Base-by-base conservation (phyloP, 2,797 vertebrate genomes). In the Bradypodion ventrale region DNA sequence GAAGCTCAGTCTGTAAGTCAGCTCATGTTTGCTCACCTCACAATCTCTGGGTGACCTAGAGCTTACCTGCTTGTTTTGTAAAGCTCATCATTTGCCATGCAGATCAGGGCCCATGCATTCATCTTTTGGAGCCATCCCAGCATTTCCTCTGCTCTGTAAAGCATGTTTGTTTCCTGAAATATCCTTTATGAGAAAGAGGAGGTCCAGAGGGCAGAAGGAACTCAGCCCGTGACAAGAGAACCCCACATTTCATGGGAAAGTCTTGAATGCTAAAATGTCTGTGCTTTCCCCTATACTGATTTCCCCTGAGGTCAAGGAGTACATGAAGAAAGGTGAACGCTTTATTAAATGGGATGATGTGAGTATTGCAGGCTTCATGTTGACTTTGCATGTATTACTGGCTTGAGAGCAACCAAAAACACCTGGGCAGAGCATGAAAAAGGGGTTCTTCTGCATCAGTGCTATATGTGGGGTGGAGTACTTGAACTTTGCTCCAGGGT, bases 291-390 rank as follows among this genome's bases (percentile, higher is more conserved):
- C 97, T 40, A 82, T 94, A 60, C 95, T 99, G 87, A 95, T 95
- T 49, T 95, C 96, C 63, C 96, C 96, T 0, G 94, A 95, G 86
- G 96, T 99, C 93, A 98, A 98, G 96, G 95, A 97, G 13, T 98
- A 98, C 87, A 94, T 99, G 82, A 93, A 95, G 73, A 98, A 98
- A 94, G 98, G 98, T 2, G 98, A 98, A 52, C 95, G 98, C 87
- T 99, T 99, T 92, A 98, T 97, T 90, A 99, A 97, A 77, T 99
- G 98, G 98, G 98, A 98, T 0, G 98, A 99, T 89, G 98, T 99
- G 94, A 98, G 98, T 97, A 89, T 60, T 0, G 0, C 15, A 12
- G 1, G 0, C 80, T 69, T 37, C 13, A 23, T 69, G 88, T 84
- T 9, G 23, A 1, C 23, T n/a, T 66, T 5, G 46, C 40, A n/a